Percentiles rank a stretch among this genome's conserved stretches.
Evolutionary conservation across 2,888 invertebrate species (phyloP).

Genomic region (Hartigia nigra): DNA sequence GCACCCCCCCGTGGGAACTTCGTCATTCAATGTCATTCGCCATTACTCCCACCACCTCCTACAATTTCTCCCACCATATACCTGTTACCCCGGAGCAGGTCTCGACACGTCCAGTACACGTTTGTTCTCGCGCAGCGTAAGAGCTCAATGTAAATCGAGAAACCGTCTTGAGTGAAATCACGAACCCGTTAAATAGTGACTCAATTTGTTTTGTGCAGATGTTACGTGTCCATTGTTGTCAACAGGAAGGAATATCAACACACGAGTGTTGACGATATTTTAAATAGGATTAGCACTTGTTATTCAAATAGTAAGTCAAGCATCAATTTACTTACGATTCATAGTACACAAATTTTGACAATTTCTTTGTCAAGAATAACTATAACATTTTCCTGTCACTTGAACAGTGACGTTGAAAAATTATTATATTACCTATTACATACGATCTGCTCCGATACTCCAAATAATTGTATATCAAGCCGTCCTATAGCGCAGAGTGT

Average conservation of each 20-base stretch:
- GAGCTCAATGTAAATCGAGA: background rate
- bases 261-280: background rate
- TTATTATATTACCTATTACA: background rate
- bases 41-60: background rate
- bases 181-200: background rate
- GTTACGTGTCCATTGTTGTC: background rate
- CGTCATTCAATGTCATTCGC: background rate
- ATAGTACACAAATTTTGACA: background rate
- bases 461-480: background rate
- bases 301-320: background rate
- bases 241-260: background rate
- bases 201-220: background rate
- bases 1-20: background rate
- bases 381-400: background rate
- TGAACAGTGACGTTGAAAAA: background rate
- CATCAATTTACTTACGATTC: background rate
- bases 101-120: conserved; percentile 45
- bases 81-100: conserved; percentile 33
- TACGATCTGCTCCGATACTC: background rate
- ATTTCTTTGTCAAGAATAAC: background rate
- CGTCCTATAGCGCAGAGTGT: background rate
- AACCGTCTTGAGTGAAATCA: background rate
- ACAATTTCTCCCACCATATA: conserved; percentile 33
- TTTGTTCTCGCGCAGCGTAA: conserved; percentile 25
- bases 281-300: background rate